These are phyloP conservation scores for Amphipoea lucens DNA, from an alignment of 2,888 invertebrate genomes.

Conservation along the genomic window DNA sequence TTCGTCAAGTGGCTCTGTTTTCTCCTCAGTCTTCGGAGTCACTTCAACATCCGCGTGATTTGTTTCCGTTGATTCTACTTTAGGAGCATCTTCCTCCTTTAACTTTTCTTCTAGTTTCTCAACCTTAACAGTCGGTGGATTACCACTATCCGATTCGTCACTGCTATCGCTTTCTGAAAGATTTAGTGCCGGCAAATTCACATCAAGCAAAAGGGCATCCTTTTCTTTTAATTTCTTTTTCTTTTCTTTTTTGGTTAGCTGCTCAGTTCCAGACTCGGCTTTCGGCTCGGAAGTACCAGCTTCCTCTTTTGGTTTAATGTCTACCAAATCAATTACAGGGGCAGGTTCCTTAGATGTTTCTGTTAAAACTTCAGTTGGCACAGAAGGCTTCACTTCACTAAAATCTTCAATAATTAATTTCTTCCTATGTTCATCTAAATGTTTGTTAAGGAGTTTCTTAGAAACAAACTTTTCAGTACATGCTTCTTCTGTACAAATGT, in stretches of 20 bases:
- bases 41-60: slow-evolving; percentile 55
- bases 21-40: slow-evolving; percentile 72
- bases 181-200: slow-evolving; percentile 94
- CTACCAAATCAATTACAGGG: slow-evolving; percentile 83
- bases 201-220: slow-evolving; percentile 87
- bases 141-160: slow-evolving; percentile 90
- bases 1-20: slow-evolving; percentile 81
- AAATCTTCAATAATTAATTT: slow-evolving; percentile 79
- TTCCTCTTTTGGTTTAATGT: slow-evolving; percentile 81
- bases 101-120: slow-evolving; percentile 70
- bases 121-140: slow-evolving; percentile 74
- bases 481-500: slow-evolving; percentile 92
- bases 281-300: slow-evolving; percentile 80
- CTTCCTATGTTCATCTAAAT: slow-evolving; percentile 91
- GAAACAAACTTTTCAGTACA: slow-evolving; percentile 95
- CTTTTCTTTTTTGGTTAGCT: slow-evolving; percentile 84
- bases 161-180: slow-evolving; percentile 96
- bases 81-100: slow-evolving; percentile 66
- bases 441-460: slow-evolving; percentile 93
- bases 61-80: slow-evolving; percentile 59
- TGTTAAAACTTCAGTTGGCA: slow-evolving; percentile 70
- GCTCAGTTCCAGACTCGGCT: slow-evolving; percentile 77
- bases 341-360: slow-evolving; percentile 80
- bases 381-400: slow-evolving; percentile 73
- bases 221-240: slow-evolving; percentile 88